Evolutionary conservation across 1,140 invertebrate genomes (phyloP).

Genomic region (Whitmania pigra): DNA sequence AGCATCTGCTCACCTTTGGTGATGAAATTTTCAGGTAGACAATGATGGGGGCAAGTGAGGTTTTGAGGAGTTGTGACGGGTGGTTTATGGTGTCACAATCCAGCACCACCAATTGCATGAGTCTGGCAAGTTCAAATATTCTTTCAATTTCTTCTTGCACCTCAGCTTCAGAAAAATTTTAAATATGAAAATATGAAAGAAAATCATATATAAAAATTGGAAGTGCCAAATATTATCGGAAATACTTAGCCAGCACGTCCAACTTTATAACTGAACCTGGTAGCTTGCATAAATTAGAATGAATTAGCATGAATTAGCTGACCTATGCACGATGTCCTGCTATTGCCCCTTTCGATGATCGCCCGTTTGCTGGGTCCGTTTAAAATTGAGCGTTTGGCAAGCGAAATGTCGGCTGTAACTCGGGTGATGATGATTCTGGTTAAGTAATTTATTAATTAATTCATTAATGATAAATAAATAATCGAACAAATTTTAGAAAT

Average conservation of each 20-base stretch:
- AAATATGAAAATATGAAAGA: no score
- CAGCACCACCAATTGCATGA: conserved; percentile 84
- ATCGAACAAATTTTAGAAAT: no score
- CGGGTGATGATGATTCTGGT: conserved; percentile 94
- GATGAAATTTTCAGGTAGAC: conserved; percentile 98
- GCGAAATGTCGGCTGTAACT: conserved; percentile 96
- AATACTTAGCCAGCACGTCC: no score
- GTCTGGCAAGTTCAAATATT: conserved; percentile 94
- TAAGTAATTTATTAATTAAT: conserved; percentile 22
- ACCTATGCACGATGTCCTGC: conserved; percentile 12
- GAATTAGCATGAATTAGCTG: not conserved
- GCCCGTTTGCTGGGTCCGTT: conserved; percentile 14
- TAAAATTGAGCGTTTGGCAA: conserved; percentile 75
- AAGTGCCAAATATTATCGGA: not conserved
- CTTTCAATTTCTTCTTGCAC: conserved; percentile 95
- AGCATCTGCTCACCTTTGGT: conserved; percentile 62
- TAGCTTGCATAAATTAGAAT: no score
- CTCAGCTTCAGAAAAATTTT: conserved; percentile 50
- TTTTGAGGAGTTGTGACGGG: conserved; percentile 96
- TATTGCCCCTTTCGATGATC: conserved; percentile 7
- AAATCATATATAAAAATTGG: no score
- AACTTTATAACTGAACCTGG: no score
- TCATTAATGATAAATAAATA: not conserved
- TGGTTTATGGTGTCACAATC: conserved; percentile 99
- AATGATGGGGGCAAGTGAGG: conserved; percentile 91